A percentile compares a stretch with the other conserved stretches of the same genome.
phyloP scores from a whole-genome alignment of 2,797 vertebrate species.

The Pantherophis alleghaniensis region DNA sequence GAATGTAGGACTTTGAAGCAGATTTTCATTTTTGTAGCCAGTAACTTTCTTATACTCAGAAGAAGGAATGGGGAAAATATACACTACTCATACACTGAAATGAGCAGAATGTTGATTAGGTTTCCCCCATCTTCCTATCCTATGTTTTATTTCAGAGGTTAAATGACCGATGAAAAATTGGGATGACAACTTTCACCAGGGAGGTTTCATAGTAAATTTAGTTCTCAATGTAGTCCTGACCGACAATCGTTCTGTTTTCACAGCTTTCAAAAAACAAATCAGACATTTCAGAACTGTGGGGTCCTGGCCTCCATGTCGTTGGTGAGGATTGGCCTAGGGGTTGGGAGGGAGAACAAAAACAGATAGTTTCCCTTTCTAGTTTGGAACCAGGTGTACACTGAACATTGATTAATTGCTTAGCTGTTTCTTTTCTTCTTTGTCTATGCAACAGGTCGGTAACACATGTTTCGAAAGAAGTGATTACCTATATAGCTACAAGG shows the following conservation, averaged over 20 bases:
- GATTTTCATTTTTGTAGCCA: conserved; percentile 52
- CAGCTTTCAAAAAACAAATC: conserved; percentile 52
- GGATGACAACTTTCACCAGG: conserved; percentile 53
- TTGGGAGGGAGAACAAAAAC: background rate
- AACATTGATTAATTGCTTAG: background rate
- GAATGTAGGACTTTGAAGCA: conserved; percentile 43
- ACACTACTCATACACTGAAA: conserved; percentile 40
- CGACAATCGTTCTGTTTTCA: conserved; percentile 60
- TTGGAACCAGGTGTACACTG: background rate
- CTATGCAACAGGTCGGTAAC: background rate
- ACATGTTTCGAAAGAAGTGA: background rate
- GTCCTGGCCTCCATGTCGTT: conserved; percentile 42
- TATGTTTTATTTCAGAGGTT: conserved; percentile 64
- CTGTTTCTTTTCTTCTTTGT: background rate
- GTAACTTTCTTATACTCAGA: conserved; percentile 59
- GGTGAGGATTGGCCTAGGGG: conserved; percentile 37
- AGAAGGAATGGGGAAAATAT: conserved; percentile 44
- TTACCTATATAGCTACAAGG: background rate
- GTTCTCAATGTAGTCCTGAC: conserved; percentile 50
- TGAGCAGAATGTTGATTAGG: conserved; percentile 43
- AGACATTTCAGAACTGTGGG: conserved; percentile 44
- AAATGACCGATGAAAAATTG: conserved; percentile 51
- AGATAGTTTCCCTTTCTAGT: conserved; percentile 28
- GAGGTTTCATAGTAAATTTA: conserved; percentile 56
- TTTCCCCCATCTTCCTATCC: conserved; percentile 28